Evolutionary conservation across 2,113 vertebrate species (phyloP).

Genomic region (Andinoacara biseriatus): DNA sequence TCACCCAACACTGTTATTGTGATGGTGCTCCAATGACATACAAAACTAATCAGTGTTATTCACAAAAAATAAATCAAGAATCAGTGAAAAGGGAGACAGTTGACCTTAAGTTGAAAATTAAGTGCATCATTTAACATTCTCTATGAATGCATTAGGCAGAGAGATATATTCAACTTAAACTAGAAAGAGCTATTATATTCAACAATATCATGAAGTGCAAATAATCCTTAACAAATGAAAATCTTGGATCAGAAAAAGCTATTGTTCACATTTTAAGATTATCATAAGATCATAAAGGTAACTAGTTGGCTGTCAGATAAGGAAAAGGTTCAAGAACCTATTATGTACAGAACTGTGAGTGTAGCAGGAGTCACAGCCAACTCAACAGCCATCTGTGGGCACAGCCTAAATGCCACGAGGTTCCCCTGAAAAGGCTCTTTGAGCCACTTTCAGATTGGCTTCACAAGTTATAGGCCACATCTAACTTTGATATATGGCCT

Average conservation of each 20-base stretch:
- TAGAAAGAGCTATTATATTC: no score
- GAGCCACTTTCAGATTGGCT: neutral
- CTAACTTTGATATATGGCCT: neutral
- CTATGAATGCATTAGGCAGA: neutral
- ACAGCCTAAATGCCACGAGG: neutral
- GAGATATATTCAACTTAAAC: neutral
- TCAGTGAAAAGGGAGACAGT: neutral
- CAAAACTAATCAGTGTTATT: neutral
- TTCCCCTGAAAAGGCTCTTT: neutral
- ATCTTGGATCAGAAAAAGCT: rapidly evolving
- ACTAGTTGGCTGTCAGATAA: neutral
- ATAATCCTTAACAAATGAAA: neutral
- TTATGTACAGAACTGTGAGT: neutral
- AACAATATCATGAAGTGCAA: neutral
- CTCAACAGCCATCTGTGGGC: neutral
- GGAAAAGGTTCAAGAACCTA: neutral
- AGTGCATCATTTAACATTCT: neutral
- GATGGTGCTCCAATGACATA: neutral
- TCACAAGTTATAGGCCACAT: neutral
- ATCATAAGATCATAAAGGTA: neutral
- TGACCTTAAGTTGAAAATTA: neutral
- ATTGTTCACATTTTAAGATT: neutral
- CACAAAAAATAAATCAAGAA: neutral
- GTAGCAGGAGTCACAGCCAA: neutral
- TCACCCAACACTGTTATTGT: neutral